Conservation (phyloP, 1,140 invertebrate genomes). For the Drosophila truncata region DNA sequence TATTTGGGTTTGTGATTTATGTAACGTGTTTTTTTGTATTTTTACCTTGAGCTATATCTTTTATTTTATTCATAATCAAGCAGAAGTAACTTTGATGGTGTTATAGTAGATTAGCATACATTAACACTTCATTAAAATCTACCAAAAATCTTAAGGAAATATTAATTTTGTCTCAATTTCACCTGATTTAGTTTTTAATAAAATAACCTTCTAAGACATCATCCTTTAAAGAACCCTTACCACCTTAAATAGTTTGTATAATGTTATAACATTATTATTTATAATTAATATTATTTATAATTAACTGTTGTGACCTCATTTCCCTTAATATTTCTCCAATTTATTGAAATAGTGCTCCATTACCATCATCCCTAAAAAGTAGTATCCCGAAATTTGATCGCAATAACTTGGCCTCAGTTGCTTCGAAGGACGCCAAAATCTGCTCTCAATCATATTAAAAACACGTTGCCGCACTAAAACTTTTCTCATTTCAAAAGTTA, state of each 20-base stretch:
- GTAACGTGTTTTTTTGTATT: not conserved
- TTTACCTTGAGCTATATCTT: not conserved
- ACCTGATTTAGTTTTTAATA: not conserved
- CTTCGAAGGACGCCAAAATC: not conserved
- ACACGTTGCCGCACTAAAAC: constrained; percentile 64
- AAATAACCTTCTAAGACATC: too few relatives aligned
- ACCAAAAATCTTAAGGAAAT: not conserved
- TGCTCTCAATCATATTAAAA: constrained; percentile 52
- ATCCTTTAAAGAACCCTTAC: not conserved
- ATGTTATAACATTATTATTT: not conserved
- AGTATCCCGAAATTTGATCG: not conserved
- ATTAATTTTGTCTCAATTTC: not conserved
- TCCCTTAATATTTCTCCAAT: not conserved
- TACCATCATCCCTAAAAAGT: too few relatives aligned
- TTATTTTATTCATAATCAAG: not conserved
- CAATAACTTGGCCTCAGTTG: not conserved
- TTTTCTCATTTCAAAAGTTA: constrained; percentile 83
- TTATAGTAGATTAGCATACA: not conserved
- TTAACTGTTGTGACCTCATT: not conserved
- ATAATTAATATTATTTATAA: too few relatives aligned
- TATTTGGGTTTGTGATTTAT: not conserved
- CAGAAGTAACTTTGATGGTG: not conserved
- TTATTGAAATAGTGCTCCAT: too few relatives aligned
- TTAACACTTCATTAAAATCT: not conserved
- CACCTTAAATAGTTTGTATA: too few relatives aligned